Evolutionary conservation across 2,888 invertebrate genomes (phyloP), one percentile per base, ranked within the genome.

Genomic region (Rambutsinella grinnellia): DNA sequence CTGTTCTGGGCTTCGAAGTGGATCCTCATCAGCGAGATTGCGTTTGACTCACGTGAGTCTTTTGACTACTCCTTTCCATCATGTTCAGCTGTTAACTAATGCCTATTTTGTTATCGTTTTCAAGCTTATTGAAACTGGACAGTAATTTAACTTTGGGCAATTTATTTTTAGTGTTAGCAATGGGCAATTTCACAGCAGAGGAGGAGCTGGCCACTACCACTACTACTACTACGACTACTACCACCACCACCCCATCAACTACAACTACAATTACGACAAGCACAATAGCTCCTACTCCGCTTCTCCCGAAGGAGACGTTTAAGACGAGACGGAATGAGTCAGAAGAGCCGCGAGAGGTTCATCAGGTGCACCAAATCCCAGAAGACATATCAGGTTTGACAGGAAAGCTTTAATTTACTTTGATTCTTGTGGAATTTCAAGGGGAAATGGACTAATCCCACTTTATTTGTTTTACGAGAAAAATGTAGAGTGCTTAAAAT

Each of bases 21-120:
- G 96, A 92, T 96, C 83, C 91, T 96, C 88, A 90, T 97, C 85
- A 95, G 95, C 87, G 96, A 97, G 88, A 90, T 96, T 79, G 91
- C 93, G 70, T 96, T 96, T 86, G 92, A 93, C 84, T 95, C 95
- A 24, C 89, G 93, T 93, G 79, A 88, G 89, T 87, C 23, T 63
- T 69, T 70, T 70, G 57, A 47, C 63, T 61, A 36, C 58, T 53
- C 2, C n/a, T 57, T 19, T 53, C 53, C n/a, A n/a, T n/a, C n/a
- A n/a, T n/a, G n/a, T n/a, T n/a, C n/a, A n/a, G n/a, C n/a, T n/a
- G n/a, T n/a, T n/a, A n/a, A n/a, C n/a, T n/a, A n/a, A n/a, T n/a
- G n/a, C n/a, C n/a, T n/a, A n/a, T n/a, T n/a, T n/a, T n/a, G n/a
- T n/a, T n/a, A n/a, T n/a, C n/a, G n/a, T n/a, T n/a, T n/a, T n/a